Evolutionary conservation across 1,140 invertebrate species (phyloP).

Genomic region (Popillia japonica): DNA sequence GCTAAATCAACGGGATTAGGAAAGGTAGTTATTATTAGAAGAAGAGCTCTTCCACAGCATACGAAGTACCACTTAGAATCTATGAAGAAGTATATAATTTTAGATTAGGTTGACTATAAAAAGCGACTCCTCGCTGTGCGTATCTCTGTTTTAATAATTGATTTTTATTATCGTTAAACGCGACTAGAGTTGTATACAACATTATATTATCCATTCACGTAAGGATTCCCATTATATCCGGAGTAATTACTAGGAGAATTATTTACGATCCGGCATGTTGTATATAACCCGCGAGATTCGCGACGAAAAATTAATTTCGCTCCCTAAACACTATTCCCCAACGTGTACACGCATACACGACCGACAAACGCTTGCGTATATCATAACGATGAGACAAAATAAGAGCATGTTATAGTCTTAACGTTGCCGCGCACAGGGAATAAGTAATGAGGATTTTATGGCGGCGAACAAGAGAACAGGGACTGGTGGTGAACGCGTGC

Average conservation of each 20-base stretch:
- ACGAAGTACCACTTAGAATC: no score
- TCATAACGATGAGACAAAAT: background rate
- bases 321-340: background rate
- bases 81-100: no score
- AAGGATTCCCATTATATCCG: background rate
- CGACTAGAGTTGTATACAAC: no score
- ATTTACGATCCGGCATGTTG: background rate
- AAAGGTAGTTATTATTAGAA: no score
- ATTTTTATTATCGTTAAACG: no score
- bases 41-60: no score
- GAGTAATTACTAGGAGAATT: background rate
- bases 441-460: constrained; percentile 11
- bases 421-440: background rate
- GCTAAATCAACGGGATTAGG: no score
- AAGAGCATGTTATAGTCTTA: background rate
- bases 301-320: background rate
- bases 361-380: background rate
- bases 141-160: no score
- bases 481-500: no score
- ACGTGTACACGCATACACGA: background rate
- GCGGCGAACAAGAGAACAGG: background rate
- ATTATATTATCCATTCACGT: no score
- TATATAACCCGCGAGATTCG: background rate
- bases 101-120: no score
- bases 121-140: no score